These are phyloP conservation scores for Tetranychus cinnabarinus DNA, from an alignment of 1,140 invertebrate species.

Conservation along the genomic window DNA sequence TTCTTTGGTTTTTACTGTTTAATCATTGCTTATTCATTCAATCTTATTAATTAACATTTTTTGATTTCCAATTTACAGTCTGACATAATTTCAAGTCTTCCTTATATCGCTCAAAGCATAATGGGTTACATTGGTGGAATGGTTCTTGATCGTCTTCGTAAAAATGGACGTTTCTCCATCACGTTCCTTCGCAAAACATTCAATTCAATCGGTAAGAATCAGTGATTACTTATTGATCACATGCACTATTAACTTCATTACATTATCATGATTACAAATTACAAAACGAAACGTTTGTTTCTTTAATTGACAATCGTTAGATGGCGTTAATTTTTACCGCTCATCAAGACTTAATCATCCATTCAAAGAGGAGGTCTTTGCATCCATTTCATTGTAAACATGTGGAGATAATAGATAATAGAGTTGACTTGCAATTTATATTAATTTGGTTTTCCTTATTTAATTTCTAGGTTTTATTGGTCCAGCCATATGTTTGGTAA, in stretches of 20 bases:
- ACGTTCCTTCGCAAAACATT: conserved; percentile 1
- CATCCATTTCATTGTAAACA: too few relatives aligned
- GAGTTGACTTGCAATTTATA: too few relatives aligned
- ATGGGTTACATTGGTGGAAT: conserved; percentile 30
- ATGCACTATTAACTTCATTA: background rate
- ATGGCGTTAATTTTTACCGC: too few relatives aligned
- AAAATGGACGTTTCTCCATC: conserved; percentile 34
- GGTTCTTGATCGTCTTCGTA: conserved; percentile 39
- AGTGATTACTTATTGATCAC: background rate
- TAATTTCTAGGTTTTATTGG: conserved; percentile 21
- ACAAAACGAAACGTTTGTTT: too few relatives aligned
- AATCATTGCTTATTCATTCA: background rate
- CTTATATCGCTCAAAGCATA: conserved; percentile 29
- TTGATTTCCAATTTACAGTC: background rate
- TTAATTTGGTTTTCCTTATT: background rate
- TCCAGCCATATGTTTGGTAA: conserved; percentile 32
- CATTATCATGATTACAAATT: too few relatives aligned
- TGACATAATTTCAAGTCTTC: conserved; percentile 26
- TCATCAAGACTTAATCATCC: too few relatives aligned
- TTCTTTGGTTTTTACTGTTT: background rate
- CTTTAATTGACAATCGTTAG: too few relatives aligned
- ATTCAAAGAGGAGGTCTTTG: too few relatives aligned
- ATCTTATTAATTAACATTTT: too few relatives aligned
- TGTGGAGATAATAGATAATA: too few relatives aligned
- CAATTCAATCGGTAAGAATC: background rate